Percentiles rank a stretch among this genome's conserved stretches.
These are phyloP conservation scores for Amphiprion percula DNA, from an alignment of 2,113 vertebrate species.

Conservation along the genomic window DNA sequence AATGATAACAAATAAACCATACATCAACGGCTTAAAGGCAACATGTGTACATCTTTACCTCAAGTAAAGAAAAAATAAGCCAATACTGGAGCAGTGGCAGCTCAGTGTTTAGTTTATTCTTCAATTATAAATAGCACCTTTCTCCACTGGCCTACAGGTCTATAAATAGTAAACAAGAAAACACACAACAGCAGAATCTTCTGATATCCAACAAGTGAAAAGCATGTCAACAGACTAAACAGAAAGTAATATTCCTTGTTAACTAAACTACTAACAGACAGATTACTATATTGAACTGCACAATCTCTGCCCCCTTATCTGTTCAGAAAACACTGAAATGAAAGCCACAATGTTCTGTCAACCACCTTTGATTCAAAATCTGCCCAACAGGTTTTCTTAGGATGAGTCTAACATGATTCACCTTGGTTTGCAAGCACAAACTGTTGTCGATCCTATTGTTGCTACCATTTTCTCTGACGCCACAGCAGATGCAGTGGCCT, in stretches of 20 bases:
- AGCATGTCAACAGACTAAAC: background rate
- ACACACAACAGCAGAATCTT: conserved; percentile 15
- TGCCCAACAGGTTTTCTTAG: conserved; percentile 53
- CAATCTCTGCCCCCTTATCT: background rate
- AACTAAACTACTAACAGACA: conserved; percentile 22
- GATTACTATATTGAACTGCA: background rate
- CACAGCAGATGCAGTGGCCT: conserved; percentile 47
- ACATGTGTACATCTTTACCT: background rate
- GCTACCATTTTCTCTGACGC: conserved; percentile 51
- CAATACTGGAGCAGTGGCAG: background rate
- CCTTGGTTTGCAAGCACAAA: conserved; percentile 38
- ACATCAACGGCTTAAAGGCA: background rate
- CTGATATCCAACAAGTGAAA: conserved; percentile 31
- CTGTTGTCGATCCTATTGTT: conserved; percentile 50
- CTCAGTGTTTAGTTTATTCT: background rate
- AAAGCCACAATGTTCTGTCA: background rate
- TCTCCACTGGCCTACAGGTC: conserved; percentile 17
- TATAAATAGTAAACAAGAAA: conserved; percentile 40
- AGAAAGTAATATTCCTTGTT: conserved; percentile 6
- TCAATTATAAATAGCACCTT: conserved; percentile 20
- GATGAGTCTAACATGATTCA: conserved; percentile 42
- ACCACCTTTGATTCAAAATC: conserved; percentile 8
- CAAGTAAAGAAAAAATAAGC: background rate
- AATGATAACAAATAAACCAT: background rate
- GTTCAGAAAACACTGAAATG: conserved; percentile 15